Conservation (phyloP, 2,113 vertebrate genomes). For the Cephalophus harveyi region DNA sequence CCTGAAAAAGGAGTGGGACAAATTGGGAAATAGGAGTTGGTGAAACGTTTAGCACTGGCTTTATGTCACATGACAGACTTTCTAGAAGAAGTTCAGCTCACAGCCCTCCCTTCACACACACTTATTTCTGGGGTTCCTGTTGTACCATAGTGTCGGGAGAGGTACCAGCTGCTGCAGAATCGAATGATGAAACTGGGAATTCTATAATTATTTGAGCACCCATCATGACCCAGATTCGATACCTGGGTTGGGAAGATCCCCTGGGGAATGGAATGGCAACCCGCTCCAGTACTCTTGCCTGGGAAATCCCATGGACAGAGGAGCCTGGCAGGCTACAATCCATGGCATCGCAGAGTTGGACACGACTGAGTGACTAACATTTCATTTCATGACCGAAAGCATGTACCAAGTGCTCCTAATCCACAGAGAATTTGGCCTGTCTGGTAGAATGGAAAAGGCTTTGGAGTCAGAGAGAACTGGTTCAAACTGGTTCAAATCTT, state of each 20-base stretch:
- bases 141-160: not conserved
- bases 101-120: not conserved
- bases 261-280: not conserved
- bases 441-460: not conserved
- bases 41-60: not conserved
- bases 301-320: not conserved
- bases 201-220: not conserved
- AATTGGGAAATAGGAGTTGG: no score
- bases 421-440: not conserved
- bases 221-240: not conserved
- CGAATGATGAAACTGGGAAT: not conserved
- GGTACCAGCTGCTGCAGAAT: not conserved
- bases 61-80: not conserved
- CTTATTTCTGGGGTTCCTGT: not conserved
- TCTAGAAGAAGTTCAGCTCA: not conserved
- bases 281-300: not conserved
- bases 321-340: not conserved
- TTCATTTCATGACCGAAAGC: not conserved
- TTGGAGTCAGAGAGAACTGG: not conserved
- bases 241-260: not conserved
- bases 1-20: no score
- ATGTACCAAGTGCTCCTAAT: not conserved
- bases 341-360: not conserved
- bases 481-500: not conserved
- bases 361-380: not conserved